A percentile compares a stretch with the other conserved stretches of the same genome.
Evolutionary conservation across 2,113 vertebrate genomes (phyloP).

Genomic region (Narcine bancroftii): DNA sequence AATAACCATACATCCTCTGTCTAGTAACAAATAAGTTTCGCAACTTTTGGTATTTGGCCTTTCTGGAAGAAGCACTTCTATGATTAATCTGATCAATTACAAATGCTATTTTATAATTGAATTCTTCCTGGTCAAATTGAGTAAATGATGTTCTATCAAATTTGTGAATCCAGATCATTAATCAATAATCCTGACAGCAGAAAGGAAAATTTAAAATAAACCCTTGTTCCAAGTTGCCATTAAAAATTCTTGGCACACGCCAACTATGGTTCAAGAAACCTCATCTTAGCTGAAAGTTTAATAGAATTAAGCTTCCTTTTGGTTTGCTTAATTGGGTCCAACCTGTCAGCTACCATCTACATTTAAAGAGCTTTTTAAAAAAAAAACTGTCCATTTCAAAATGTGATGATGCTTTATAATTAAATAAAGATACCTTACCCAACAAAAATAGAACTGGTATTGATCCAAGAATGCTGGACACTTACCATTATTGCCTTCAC

Average conservation of each 20-base stretch:
- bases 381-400: neutral
- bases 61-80: too few relatives aligned
- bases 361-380: neutral
- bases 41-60: neutral
- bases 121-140: neutral
- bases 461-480: neutral
- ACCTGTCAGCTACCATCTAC: neutral
- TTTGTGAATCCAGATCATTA: neutral
- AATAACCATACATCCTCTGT: neutral
- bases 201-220: neutral
- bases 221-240: neutral
- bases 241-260: neutral
- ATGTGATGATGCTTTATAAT: neutral
- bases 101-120: neutral
- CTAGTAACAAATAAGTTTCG: neutral
- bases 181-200: neutral
- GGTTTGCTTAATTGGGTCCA: neutral
- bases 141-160: neutral
- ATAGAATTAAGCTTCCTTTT: neutral
- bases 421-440: neutral
- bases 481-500: neutral
- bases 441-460: neutral
- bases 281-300: neutral
- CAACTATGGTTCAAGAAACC: neutral
- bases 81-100: neutral